These are phyloP conservation scores for Pao palembangensis DNA, from an alignment of 2,113 vertebrate species.

Conservation along the genomic window DNA sequence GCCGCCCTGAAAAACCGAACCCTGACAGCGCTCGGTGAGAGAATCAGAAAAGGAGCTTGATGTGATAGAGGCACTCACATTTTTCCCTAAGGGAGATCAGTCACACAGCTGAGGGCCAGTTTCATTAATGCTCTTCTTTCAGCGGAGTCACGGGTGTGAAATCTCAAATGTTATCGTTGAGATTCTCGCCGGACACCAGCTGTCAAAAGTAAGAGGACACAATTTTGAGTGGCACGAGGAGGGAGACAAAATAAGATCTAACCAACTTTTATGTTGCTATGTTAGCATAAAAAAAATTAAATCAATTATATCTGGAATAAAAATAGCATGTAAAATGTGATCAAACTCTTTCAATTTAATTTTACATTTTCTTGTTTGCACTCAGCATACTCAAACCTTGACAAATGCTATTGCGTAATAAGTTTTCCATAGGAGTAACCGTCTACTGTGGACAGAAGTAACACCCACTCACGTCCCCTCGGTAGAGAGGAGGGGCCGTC, in stretches of 20 bases:
- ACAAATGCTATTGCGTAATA: too few species aligned
- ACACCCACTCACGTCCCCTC: too few species aligned
- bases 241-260: not conserved
- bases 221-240: not conserved
- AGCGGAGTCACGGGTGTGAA: constrained; percentile 1
- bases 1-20: constrained; percentile 28
- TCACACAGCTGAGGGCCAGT: not conserved
- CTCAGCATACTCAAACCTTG: too few species aligned
- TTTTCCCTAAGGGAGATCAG: constrained; percentile 8
- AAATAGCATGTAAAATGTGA: too few species aligned
- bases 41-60: constrained; percentile 35
- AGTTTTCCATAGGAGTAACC: too few species aligned
- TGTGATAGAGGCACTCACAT: constrained; percentile 23
- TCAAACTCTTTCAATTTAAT: too few species aligned
- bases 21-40: constrained; percentile 24
- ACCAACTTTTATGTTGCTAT: too few species aligned
- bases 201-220: constrained; percentile 1
- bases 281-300: too few species aligned
- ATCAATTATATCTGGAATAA: too few species aligned
- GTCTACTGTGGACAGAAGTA: too few species aligned
- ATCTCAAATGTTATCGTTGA: constrained; percentile 27
- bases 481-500: too few species aligned
- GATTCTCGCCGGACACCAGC: constrained; percentile 16
- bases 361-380: too few species aligned
- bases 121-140: constrained; percentile 14